These are phyloP conservation scores for Tupaia tana DNA, from an alignment of 2,113 vertebrate species.

Conservation along the genomic window DNA sequence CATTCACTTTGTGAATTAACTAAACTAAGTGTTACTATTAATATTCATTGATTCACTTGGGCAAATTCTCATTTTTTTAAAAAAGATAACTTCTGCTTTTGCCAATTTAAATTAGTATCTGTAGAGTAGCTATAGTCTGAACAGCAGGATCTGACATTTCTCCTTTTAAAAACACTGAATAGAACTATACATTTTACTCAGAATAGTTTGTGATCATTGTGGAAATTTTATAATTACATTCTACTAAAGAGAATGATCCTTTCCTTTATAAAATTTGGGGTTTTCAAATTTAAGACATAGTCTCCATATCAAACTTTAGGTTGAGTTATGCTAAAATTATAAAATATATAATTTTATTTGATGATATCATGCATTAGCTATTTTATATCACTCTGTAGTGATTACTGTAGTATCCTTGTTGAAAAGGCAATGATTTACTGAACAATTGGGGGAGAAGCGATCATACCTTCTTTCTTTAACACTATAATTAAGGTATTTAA, in stretches of 20 bases:
- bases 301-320: constrained; percentile 62
- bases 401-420: constrained; percentile 48
- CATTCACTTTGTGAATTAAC: constrained; percentile 44
- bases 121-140: constrained; percentile 27
- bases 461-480: constrained; percentile 59
- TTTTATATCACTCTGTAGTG: constrained; percentile 57
- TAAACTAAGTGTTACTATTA: constrained; percentile 51
- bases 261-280: constrained; percentile 49
- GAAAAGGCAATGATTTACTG: constrained; percentile 62
- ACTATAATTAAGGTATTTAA: constrained; percentile 68
- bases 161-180: constrained; percentile 56
- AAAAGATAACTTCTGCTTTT: constrained; percentile 60
- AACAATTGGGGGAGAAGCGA: constrained; percentile 61
- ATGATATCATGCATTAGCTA: constrained; percentile 53
- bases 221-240: constrained; percentile 61
- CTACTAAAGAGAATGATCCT: constrained; percentile 61
- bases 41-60: constrained; percentile 41
- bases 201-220: constrained; percentile 57
- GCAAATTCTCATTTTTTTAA: constrained; percentile 35
- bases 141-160: background rate
- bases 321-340: constrained; percentile 62
- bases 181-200: constrained; percentile 31
- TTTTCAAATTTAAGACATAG: constrained; percentile 65
- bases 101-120: constrained; percentile 60
- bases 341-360: constrained; percentile 60